Conservation (phyloP, 2,888 invertebrate genomes). For the Ecliptopera silaceata region DNA sequence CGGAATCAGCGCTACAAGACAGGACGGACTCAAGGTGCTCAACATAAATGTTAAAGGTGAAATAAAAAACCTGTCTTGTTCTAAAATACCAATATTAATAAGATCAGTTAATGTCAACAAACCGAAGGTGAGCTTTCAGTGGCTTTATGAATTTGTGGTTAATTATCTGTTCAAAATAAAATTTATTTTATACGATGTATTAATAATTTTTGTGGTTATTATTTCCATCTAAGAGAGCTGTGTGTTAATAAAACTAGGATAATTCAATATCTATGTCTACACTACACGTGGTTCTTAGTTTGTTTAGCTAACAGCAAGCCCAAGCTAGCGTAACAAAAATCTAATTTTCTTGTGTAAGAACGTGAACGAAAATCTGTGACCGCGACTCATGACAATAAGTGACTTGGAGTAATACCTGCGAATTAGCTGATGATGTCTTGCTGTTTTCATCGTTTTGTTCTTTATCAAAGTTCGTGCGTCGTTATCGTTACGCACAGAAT, state of each 20-base stretch:
- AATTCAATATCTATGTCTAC: too few relatives aligned
- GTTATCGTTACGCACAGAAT: constrained; percentile 6
- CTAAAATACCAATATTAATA: constrained; percentile 44
- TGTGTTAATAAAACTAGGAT: too few relatives aligned
- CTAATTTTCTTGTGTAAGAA: constrained; percentile 63
- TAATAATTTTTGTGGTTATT: background rate
- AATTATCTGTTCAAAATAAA: constrained; percentile 13
- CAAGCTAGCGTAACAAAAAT: constrained; percentile 50
- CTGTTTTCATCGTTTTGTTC: constrained; percentile 1
- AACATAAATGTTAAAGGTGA: constrained; percentile 57
- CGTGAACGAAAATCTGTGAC: constrained; percentile 50
- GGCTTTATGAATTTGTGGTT: constrained; percentile 20
- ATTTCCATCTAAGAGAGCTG: too few relatives aligned
- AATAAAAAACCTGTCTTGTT: constrained; percentile 58
- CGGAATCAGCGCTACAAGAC: constrained; percentile 47
- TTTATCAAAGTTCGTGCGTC: constrained; percentile 21
- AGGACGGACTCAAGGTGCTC: constrained; percentile 56
- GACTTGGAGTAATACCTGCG: constrained; percentile 14
- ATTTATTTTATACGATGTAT: constrained; percentile 1
- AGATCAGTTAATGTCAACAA: constrained; percentile 60
- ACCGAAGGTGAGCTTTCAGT: constrained; percentile 56
- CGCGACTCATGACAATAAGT: constrained; percentile 39
- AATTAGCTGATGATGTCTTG: constrained; percentile 1
- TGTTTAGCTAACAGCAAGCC: constrained; percentile 41
- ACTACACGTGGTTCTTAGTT: constrained; percentile 17